These are phyloP conservation scores for Drosophila mettleri DNA, from an alignment of 2,888 invertebrate genomes.

Conservation along the genomic window DNA sequence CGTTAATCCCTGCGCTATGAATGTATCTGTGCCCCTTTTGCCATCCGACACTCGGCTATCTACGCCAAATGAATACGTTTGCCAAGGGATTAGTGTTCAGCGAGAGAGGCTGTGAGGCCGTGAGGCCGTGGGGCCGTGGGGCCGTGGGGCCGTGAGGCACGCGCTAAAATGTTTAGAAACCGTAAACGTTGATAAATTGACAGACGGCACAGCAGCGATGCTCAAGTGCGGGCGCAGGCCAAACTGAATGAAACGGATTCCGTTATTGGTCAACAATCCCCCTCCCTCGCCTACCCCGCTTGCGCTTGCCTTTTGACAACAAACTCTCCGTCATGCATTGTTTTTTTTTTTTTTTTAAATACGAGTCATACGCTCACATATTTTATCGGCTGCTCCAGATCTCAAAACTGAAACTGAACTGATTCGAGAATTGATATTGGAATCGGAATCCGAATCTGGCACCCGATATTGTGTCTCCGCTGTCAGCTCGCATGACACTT, in stretches of 20 bases:
- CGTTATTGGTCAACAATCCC: slow-evolving; percentile 19
- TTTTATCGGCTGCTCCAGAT: slow-evolving; percentile 64
- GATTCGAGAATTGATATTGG: slow-evolving; percentile 47
- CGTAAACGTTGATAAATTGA: slow-evolving; percentile 69
- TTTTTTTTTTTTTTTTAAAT: slow-evolving; percentile 56
- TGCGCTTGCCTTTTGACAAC: not conserved
- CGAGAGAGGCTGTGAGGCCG: too few species aligned
- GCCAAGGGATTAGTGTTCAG: slow-evolving; percentile 57
- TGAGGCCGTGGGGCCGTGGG: too few species aligned
- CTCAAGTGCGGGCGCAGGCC: slow-evolving; percentile 35
- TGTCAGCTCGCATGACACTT: slow-evolving; percentile 72
- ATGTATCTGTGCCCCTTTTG: slow-evolving; percentile 39
- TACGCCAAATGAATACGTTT: slow-evolving; percentile 58
- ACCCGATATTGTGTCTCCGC: slow-evolving; percentile 63
- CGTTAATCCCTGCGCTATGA: slow-evolving; percentile 66
- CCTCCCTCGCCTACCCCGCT: not conserved
- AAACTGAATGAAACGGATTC: slow-evolving; percentile 8
- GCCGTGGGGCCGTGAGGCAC: slow-evolving; percentile 53
- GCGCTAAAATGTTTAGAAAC: slow-evolving; percentile 69
- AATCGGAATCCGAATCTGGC: slow-evolving; percentile 65
- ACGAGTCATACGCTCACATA: slow-evolving; percentile 51
- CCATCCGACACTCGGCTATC: slow-evolving; percentile 41
- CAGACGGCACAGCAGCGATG: slow-evolving; percentile 23
- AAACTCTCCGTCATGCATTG: slow-evolving; percentile 25
- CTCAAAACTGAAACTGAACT: slow-evolving; percentile 42